Evolutionary conservation across 2,888 invertebrate genomes (phyloP).

Genomic region (Drosophila helvetica): DNA sequence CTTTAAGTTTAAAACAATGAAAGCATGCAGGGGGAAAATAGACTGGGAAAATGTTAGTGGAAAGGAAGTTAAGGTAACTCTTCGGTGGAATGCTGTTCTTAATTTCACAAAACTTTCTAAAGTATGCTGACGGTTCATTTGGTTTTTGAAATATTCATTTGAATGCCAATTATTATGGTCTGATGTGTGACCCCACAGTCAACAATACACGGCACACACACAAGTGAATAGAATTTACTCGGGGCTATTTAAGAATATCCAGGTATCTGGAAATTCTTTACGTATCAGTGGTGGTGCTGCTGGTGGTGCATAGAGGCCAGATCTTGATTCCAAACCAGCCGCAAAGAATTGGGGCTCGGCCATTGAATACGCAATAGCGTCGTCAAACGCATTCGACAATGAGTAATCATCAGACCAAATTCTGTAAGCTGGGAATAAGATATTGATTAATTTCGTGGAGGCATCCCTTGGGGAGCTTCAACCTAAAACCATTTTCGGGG

Average conservation of each 20-base stretch:
- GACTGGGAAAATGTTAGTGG: constrained; percentile 15
- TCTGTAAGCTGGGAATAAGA: too few species aligned
- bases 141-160: neutral
- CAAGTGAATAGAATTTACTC: neutral
- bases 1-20: neutral
- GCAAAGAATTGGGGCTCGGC: too few species aligned
- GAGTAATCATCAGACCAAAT: too few species aligned
- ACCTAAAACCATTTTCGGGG: too few species aligned
- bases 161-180: neutral
- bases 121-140: too few species aligned
- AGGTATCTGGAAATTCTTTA: constrained; percentile 38
- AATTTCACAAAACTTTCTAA: too few species aligned
- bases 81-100: neutral
- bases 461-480: too few species aligned
- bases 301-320: too few species aligned
- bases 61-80: neutral
- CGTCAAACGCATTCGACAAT: too few species aligned
- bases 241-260: constrained; percentile 22
- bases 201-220: too few species aligned
- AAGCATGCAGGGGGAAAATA: constrained; percentile 18
- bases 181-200: neutral
- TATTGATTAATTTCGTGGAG: too few species aligned
- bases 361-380: too few species aligned
- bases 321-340: neutral
- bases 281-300: constrained; percentile 3